Base-by-base conservation (phyloP, 2,888 invertebrate genomes). In the Diarsia mendica region DNA sequence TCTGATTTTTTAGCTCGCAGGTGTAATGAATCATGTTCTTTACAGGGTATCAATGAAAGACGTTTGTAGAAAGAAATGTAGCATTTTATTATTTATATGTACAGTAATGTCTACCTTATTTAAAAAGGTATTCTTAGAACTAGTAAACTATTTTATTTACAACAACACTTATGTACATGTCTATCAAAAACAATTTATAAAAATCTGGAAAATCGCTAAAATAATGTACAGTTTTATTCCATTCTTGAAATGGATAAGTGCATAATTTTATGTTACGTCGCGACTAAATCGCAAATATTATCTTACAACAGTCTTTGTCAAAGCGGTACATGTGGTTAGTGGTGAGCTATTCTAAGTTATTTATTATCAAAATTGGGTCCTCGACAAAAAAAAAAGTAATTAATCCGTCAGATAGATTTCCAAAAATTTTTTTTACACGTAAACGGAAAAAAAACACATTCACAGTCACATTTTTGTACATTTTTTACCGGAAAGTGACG, bases 61-160 rank as follows among this genome's bases (percentile, higher is more conserved):
- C 73, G 55, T 53, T 70, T 11, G 20, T 81, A 67, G 13, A 78
- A 86, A 85, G 75, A 89, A 87, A 81, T 75, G 88, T 88, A 89
- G 85, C 87, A 91, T 90, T 90, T 91, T 91, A 93, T 91, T 92
- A 90, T 83, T 81, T 81, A 73, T 92, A 92, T 93, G 88, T 93
- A 93, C 92, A 94, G 85, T 86, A 88, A 77, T 80, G 83, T 90
- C 88, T 92, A 91, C 92, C 92, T 90, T 89, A 89, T 63, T 70
- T 76, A 65, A 88, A 92, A 92, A 92, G 92, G 92, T 90, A 91
- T 75, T 77, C 93, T 94, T 94, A 94, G 83, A 90, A 91, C 92
- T 94, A 94, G 90, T 90, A 89, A 89, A 89, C 88, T 88, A 90
- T 92, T 84, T 83, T 91, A 91, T 92, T 87, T 93, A 94, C 92